Evolutionary conservation across 2,113 vertebrate species (phyloP).

Genomic region (Mixornis gularis): DNA sequence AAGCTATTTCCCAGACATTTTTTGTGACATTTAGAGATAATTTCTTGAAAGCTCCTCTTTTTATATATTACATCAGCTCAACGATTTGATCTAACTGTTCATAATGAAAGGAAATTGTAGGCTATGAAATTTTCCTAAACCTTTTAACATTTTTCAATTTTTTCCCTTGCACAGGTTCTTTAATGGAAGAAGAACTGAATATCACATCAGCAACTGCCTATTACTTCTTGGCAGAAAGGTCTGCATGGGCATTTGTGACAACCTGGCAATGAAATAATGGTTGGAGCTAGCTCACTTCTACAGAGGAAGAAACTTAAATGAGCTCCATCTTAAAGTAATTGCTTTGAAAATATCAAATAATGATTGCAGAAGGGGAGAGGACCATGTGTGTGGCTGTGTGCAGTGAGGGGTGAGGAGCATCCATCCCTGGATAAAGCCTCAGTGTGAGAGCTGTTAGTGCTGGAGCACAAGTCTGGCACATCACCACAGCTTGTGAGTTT

Average conservation of each 20-base stretch:
- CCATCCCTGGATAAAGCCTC: neutral
- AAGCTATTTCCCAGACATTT: neutral
- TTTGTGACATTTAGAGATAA: constrained; percentile 13
- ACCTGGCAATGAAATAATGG: constrained; percentile 33
- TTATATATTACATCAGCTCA: constrained; percentile 6
- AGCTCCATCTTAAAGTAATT: constrained; percentile 4
- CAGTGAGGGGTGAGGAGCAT: fast-evolving
- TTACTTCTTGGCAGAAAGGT: constrained; percentile 12
- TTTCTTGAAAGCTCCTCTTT: constrained; percentile 9
- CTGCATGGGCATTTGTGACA: constrained; percentile 45
- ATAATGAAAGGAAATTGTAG: constrained; percentile 49
- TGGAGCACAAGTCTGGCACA: neutral
- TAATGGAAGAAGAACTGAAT: neutral
- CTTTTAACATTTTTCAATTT: constrained; percentile 22
- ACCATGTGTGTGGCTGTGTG: neutral
- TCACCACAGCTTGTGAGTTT: neutral
- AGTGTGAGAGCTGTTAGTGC: neutral
- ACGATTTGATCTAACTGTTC: constrained; percentile 28
- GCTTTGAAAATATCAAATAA: neutral
- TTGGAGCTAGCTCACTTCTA: neutral
- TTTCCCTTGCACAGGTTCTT: neutral
- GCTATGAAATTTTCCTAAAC: neutral
- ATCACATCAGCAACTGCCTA: constrained; percentile 28
- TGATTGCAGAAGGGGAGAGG: neutral
- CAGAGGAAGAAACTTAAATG: neutral